Percentiles rank a stretch among this genome's conserved stretches.
Evolutionary conservation across 2,113 vertebrate genomes (phyloP).

Genomic region (Microtus pennsylvanicus): DNA sequence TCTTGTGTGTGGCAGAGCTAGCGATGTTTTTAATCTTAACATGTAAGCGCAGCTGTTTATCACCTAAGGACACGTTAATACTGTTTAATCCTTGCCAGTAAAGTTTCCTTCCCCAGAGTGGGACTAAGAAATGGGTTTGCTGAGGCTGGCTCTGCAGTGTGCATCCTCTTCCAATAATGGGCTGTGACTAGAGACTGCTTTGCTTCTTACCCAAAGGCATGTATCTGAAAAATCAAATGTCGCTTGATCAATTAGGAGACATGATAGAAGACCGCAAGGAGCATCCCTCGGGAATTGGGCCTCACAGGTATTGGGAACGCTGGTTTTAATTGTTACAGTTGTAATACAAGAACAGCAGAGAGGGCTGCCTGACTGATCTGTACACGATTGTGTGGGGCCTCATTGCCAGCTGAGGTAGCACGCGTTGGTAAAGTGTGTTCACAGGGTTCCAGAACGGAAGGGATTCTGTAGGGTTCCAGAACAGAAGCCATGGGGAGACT

Average conservation of each 20-base stretch:
- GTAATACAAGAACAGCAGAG: background rate
- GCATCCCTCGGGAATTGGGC: background rate
- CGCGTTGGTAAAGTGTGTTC: background rate
- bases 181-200: background rate
- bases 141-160: background rate
- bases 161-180: background rate
- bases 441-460: background rate
- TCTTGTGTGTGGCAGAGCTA: background rate
- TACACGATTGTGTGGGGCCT: background rate
- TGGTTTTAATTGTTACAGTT: background rate
- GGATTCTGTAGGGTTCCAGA: background rate
- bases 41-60: accelerated
- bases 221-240: background rate
- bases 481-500: background rate
- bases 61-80: background rate
- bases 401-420: background rate
- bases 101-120: background rate
- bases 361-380: too few relatives aligned
- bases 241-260: too few relatives aligned
- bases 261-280: background rate
- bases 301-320: background rate
- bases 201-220: background rate
- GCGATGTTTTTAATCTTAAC: background rate
- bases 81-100: too few relatives aligned
- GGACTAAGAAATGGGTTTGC: background rate